phyloP scores from a whole-genome alignment of 2,797 vertebrate species.

The Astyanax mexicanus region DNA sequence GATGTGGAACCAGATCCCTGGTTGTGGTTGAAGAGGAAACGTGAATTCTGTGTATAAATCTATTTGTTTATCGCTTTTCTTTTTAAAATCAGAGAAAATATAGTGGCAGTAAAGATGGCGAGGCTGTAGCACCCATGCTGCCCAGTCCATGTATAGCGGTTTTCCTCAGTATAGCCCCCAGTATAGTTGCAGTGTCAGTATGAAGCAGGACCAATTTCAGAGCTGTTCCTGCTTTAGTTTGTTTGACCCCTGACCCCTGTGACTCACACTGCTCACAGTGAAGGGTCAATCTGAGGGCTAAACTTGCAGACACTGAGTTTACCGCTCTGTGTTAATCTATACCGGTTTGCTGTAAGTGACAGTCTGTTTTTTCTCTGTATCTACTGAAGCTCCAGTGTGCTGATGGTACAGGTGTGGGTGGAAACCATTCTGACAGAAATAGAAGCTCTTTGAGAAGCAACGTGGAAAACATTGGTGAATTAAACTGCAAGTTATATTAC shows the following conservation, averaged over 20 bases:
- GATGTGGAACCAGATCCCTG: no score
- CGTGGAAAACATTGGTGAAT: slow-evolving; percentile 15
- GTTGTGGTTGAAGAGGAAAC: no score
- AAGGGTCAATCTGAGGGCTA: slow-evolving; percentile 14
- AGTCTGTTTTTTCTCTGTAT: neutral
- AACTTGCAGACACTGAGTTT: neutral
- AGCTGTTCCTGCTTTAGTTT: slow-evolving; percentile 21
- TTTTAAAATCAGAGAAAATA: no score
- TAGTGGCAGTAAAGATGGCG: no score
- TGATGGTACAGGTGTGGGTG: slow-evolving; percentile 26
- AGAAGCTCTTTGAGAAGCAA: slow-evolving; percentile 36
- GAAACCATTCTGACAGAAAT: slow-evolving; percentile 34
- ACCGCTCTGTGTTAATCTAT: no score
- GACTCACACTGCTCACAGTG: slow-evolving; percentile 19
- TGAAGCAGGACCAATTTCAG: neutral
- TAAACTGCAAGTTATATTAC: neutral
- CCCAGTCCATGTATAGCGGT: no score
- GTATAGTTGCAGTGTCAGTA: no score
- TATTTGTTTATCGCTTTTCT: no score
- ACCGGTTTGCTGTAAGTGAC: neutral
- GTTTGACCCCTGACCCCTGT: slow-evolving; percentile 40
- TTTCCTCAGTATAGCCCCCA: no score
- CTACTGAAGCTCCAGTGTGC: slow-evolving; percentile 2
- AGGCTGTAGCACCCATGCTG: no score
- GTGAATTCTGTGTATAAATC: no score